phyloP scores from a whole-genome alignment of 2,888 invertebrate species.

The Spatulosminthurus flaviceps region DNA sequence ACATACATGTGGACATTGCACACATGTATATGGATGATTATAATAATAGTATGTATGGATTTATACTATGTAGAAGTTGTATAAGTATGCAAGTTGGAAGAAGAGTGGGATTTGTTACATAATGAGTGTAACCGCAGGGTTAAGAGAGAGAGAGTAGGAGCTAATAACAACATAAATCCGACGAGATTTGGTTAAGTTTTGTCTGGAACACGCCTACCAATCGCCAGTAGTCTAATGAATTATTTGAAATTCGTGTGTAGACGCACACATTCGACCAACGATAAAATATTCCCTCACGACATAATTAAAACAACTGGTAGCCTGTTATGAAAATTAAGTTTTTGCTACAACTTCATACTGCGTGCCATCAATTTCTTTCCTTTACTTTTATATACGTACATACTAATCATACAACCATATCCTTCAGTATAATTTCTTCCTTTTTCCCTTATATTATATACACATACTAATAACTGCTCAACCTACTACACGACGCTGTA shows the following conservation, averaged over 20 bases:
- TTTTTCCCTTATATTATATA: neutral
- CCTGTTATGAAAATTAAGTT: slow-evolving; percentile 52
- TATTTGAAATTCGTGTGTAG: slow-evolving; percentile 59
- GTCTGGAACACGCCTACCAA: slow-evolving; percentile 56
- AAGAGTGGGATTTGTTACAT: neutral
- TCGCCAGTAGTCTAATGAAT: slow-evolving; percentile 57
- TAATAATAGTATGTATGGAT: no score
- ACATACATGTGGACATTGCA: neutral
- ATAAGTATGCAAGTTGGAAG: neutral
- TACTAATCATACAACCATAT: neutral
- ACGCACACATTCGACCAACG: slow-evolving; percentile 29
- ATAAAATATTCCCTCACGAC: slow-evolving; percentile 52
- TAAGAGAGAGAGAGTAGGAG: slow-evolving; percentile 25
- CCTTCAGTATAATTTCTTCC: neutral
- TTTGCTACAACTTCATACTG: slow-evolving; percentile 25
- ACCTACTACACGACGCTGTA: no score
- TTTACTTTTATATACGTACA: neutral
- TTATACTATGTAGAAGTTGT: no score
- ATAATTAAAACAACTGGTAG: slow-evolving; percentile 55
- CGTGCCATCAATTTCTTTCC: slow-evolving; percentile 3
- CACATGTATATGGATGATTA: no score
- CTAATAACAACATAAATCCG: slow-evolving; percentile 36
- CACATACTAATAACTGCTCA: neutral
- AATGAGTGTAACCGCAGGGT: slow-evolving; percentile 31
- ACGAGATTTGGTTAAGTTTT: slow-evolving; percentile 37